Evolutionary conservation across 2,113 vertebrate genomes (phyloP), one percentile per base, ranked within the genome.

Genomic region (Lucifuga dentata): DNA sequence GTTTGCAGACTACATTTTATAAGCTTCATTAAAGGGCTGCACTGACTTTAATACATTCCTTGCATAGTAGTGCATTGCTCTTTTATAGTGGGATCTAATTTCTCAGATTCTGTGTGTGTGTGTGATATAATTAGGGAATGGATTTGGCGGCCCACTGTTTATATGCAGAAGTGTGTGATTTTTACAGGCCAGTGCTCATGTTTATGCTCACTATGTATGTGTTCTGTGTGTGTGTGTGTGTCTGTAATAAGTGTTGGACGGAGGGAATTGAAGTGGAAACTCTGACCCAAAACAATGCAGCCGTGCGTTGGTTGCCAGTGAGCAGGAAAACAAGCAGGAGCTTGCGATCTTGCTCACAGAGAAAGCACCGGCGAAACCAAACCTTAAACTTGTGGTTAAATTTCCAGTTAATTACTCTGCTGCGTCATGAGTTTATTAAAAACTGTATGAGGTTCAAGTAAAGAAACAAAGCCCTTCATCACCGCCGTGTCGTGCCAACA

Each of bases 211-310:
- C 1, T 29, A 11, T 40, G 21, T 26, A 10, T 19, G 15, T 49
- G 10, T 0, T 8, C 17, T 24, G 9, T 3, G 2, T 40, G 21
- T 50, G 11, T 67, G 24, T 60, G 59, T 44, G 50, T 35, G 45
- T 53, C 59, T 35, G 11, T 59, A 46, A n/a, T 11, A 44, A 57
- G 64, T 80, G 39, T 71, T 75, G 43, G 61, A 68, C n/a, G 9
- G 63, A 65, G 73, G 61, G 65, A 75, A 58, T 0, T 73, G 65
- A 77, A 85, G 73, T 86, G 81, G 85, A 89, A 87, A 81, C 50
- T 83, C 39, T 74, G 65, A 76, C 70, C 78, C 53, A 39, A 68
- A 74, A 76, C 73, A 74, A 75, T 52, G 68, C 36, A 67, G 49
- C 41, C 19, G 8, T 35, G 51, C 58, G 32, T 70, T 5, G 11